These are phyloP conservation scores for Stratiomys singularior DNA, from an alignment of 2,888 invertebrate species.

Conservation along the genomic window DNA sequence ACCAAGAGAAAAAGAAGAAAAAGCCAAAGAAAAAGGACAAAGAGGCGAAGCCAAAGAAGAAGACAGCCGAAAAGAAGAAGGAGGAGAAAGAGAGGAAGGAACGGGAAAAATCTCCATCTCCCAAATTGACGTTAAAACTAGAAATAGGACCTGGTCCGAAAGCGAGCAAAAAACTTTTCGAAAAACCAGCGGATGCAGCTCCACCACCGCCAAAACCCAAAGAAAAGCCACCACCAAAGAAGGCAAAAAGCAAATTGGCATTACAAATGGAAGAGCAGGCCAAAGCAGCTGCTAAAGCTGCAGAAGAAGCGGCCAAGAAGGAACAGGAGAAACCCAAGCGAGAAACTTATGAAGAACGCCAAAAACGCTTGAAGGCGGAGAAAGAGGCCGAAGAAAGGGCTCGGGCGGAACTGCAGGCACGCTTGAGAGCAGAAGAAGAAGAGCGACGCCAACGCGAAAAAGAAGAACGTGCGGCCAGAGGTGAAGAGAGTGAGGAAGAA, in stretches of 20 bases:
- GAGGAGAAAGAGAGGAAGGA: slow-evolving; percentile 63
- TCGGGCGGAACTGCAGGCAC: slow-evolving; percentile 54
- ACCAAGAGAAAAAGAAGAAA: slow-evolving; percentile 58
- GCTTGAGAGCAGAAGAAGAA: slow-evolving; percentile 60
- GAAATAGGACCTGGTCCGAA: slow-evolving; percentile 63
- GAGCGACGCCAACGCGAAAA: slow-evolving; percentile 56
- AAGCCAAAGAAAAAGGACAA: slow-evolving; percentile 61
- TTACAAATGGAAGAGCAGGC: slow-evolving; percentile 64
- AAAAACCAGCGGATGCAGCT: slow-evolving; percentile 56
- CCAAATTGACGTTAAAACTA: slow-evolving; percentile 62
- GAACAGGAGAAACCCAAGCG: slow-evolving; percentile 60
- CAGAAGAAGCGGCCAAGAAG: slow-evolving; percentile 60
- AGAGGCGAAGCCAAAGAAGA: slow-evolving; percentile 52
- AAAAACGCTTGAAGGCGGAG: slow-evolving; percentile 59
- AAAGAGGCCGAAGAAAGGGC: slow-evolving; percentile 58
- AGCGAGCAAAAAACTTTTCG: slow-evolving; percentile 64
- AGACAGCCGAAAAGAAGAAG: slow-evolving; percentile 57
- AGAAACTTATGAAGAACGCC: slow-evolving; percentile 62
- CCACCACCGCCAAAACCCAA: slow-evolving; percentile 53
- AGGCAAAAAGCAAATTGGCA: slow-evolving; percentile 61
- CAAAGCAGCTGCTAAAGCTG: slow-evolving; percentile 62
- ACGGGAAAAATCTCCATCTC: slow-evolving; percentile 62
- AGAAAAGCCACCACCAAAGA: slow-evolving; percentile 63
- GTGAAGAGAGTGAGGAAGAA: slow-evolving; percentile 55
- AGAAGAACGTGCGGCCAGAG: slow-evolving; percentile 57